phyloP scores from a whole-genome alignment of 2,797 vertebrate genomes.

The Fistularia commersonii region DNA sequence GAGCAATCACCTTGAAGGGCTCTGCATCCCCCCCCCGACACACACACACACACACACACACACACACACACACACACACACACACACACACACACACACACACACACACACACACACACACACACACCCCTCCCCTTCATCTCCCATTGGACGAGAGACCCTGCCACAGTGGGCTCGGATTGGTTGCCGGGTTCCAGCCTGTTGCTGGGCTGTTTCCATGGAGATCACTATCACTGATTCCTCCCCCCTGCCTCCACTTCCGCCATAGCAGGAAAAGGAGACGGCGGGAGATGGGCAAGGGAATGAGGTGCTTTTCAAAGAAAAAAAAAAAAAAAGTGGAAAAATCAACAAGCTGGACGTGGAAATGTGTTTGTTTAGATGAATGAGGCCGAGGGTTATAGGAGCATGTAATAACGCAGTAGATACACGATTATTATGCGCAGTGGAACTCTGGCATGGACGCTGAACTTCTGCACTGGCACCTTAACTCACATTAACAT shows the following conservation, averaged over 20 bases:
- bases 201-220: slow-evolving; percentile 79
- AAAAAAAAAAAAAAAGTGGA: slow-evolving; percentile 15
- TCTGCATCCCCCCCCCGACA: slow-evolving; percentile 17
- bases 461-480: no score
- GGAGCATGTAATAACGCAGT: background rate
- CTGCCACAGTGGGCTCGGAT: slow-evolving; percentile 33
- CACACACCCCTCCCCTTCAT: background rate
- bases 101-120: background rate
- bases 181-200: slow-evolving; percentile 59
- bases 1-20: slow-evolving; percentile 56
- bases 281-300: slow-evolving; percentile 8
- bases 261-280: background rate
- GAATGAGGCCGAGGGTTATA: slow-evolving; percentile 1
- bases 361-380: slow-evolving; percentile 1
- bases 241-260: slow-evolving; percentile 6
- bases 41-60: background rate
- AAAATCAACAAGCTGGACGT: background rate
- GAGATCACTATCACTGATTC: slow-evolving; percentile 59
- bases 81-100: background rate
- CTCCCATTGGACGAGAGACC: slow-evolving; percentile 55
- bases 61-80: background rate
- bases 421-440: background rate
- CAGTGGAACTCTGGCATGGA: slow-evolving; percentile 24
- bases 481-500: slow-evolving; percentile 12
- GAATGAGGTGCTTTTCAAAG: slow-evolving; percentile 15